Conservation (phyloP, 2,888 invertebrate genomes). For the Mylabris sibirica region DNA sequence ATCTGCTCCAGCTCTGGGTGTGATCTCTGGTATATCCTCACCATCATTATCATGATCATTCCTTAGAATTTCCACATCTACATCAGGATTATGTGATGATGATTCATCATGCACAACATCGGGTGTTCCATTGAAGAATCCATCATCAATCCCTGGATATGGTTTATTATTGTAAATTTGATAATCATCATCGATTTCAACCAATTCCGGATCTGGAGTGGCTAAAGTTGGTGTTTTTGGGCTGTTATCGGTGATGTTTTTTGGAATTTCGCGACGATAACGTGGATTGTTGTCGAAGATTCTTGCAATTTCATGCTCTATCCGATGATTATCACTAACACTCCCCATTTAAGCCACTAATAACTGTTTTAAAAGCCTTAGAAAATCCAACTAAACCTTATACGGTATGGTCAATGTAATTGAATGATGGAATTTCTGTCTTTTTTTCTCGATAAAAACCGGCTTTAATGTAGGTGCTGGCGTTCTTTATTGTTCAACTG, state of each 20-base stretch:
- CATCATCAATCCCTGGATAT: constrained; percentile 72
- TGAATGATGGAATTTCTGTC: too few relatives aligned
- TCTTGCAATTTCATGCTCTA: not conserved
- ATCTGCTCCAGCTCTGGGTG: constrained; percentile 39
- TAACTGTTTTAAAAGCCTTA: not conserved
- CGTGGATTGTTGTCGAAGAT: not conserved
- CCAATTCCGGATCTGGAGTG: not conserved
- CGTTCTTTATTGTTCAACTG: too few relatives aligned
- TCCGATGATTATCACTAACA: not conserved
- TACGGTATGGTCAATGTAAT: too few relatives aligned
- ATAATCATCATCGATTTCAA: not conserved
- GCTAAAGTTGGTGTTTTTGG: not conserved
- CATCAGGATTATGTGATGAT: constrained; percentile 40
- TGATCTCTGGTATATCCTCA: constrained; percentile 59
- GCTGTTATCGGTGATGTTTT: not conserved
- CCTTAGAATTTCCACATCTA: constrained; percentile 33
- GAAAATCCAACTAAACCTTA: too few relatives aligned
- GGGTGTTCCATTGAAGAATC: constrained; percentile 62
- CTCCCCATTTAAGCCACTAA: not conserved
- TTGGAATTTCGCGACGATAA: not conserved
- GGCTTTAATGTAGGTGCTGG: too few relatives aligned
- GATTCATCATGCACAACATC: too few relatives aligned
- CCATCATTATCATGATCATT: constrained; percentile 20
- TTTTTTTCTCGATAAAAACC: too few relatives aligned
- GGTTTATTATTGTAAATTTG: constrained; percentile 44